Evolutionary conservation across 2,797 vertebrate species (phyloP), one percentile per base, ranked within the genome.

Genomic region (Poeciliopsis turneri): DNA sequence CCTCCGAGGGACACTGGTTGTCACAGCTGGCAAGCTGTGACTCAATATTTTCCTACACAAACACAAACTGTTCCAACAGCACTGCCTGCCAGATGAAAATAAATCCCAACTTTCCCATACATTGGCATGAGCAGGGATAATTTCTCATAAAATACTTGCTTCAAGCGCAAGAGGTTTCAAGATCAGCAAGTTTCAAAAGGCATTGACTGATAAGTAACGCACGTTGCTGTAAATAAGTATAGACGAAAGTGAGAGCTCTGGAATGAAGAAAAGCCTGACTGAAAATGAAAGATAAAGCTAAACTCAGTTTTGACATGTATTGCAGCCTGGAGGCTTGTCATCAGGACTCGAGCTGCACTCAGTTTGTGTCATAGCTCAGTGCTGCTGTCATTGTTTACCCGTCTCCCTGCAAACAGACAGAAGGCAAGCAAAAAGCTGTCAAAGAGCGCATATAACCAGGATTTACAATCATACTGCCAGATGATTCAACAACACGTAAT

Each of bases 201-300:
- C 1, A 12, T 76, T 79, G 25, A 28, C 20, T 43, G 20, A 3
- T 59, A 36, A 68, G 71, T 10, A 36, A 79, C 10, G 9, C 5
- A 41, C 1, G 73, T 7, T 36, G 9, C 79, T 23, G 81, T 5
- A 11, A 1, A 66, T 9, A 66, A 33, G 12, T 1, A 16, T 30
- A n/a, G 57, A 55, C 77, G 69, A 79, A 86, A 80, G 33, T 20
- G 25, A 78, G 49, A 81, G 68, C 5, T 1, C 1, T 4, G 80
- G 88, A 90, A 94, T 94, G 88, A 90, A 89, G 89, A 92, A 90
- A 89, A 88, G 77, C 88, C 81, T 82, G 89, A 87, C 47, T 81
- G 47, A 75, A 84, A 84, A 72, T 20, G 53, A 85, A 46, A 55
- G 36, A 76, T 59, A 75, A 36, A 74, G 30, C 30, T 75, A 88